Percentiles rank a stretch among this genome's conserved stretches.
phyloP scores from a whole-genome alignment of 2,888 invertebrate species.

The Xanthorhoe spadicearia region DNA sequence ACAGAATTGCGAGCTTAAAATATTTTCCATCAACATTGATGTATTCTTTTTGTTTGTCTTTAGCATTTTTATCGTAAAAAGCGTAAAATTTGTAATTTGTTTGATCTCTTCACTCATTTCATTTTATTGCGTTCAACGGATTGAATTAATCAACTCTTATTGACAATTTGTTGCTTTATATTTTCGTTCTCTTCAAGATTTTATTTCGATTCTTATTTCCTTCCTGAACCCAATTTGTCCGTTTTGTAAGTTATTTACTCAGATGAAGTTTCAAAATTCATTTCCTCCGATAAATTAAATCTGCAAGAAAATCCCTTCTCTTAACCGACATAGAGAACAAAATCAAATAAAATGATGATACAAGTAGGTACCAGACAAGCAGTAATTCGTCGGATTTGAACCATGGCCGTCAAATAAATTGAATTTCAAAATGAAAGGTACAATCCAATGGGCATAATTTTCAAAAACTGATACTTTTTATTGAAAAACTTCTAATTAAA shows the following conservation, averaged over 20 bases:
- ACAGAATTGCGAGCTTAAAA: slow-evolving; percentile 18
- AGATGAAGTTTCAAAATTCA: neutral
- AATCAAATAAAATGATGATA: neutral
- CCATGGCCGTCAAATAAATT: neutral
- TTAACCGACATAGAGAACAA: neutral
- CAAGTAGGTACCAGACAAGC: neutral
- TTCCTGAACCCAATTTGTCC: slow-evolving; percentile 1
- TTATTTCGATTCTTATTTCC: slow-evolving; percentile 8
- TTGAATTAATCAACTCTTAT: slow-evolving; percentile 29
- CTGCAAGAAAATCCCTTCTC: neutral
- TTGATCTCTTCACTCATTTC: slow-evolving; percentile 29
- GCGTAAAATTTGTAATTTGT: slow-evolving; percentile 37
- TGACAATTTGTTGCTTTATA: slow-evolving; percentile 18
- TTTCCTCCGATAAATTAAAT: neutral
- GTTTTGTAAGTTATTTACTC: neutral
- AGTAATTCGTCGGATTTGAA: neutral
- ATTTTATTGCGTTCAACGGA: slow-evolving; percentile 27
- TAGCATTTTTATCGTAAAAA: slow-evolving; percentile 26
- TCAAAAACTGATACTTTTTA: too few relatives aligned
- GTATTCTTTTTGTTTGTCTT: slow-evolving; percentile 23
- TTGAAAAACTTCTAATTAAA: too few relatives aligned
- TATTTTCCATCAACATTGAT: slow-evolving; percentile 31
- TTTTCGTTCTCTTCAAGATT: slow-evolving; percentile 19
- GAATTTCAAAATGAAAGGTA: too few relatives aligned
- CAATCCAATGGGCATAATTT: too few relatives aligned